These are phyloP conservation scores for Aleiodes sp. DNA, from an alignment of 1,140 invertebrate species.

Conservation along the genomic window DNA sequence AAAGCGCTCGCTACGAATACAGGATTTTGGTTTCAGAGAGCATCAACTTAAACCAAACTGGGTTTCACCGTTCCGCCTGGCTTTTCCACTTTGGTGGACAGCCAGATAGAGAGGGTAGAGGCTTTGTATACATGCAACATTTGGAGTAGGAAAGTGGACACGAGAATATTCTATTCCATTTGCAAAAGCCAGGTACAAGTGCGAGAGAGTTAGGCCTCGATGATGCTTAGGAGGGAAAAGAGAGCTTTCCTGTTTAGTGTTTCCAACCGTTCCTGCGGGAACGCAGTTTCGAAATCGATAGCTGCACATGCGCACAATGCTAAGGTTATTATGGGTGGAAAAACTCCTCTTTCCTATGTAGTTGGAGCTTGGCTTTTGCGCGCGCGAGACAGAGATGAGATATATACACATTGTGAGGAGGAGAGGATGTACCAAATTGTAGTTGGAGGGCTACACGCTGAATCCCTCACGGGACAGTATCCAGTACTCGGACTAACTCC, in stretches of 20 bases:
- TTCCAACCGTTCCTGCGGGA: slow-evolving; percentile 51
- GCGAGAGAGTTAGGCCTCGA: neutral
- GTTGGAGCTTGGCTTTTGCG: slow-evolving; percentile 5
- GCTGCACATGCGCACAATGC: slow-evolving; percentile 58
- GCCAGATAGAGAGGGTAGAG: neutral
- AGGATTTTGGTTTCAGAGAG: too few relatives aligned
- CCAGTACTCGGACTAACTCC: slow-evolving; percentile 54
- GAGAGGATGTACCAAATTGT: slow-evolving; percentile 29
- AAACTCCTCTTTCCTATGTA: neutral
- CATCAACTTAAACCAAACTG: too few relatives aligned
- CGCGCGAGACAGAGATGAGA: slow-evolving; percentile 28
- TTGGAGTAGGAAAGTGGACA: neutral
- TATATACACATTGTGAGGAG: too few relatives aligned
- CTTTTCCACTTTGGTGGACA: neutral
- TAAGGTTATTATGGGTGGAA: neutral
- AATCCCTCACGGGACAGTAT: slow-evolving; percentile 60
- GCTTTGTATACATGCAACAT: too few relatives aligned
- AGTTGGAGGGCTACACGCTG: slow-evolving; percentile 58
- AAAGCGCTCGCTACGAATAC: too few relatives aligned
- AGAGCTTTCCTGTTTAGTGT: slow-evolving; percentile 26
- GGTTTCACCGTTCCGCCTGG: too few relatives aligned
- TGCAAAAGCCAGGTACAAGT: slow-evolving; percentile 13
- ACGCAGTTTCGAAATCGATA: slow-evolving; percentile 56
- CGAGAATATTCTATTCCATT: neutral
- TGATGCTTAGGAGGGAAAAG: neutral